A percentile compares a stretch with the other conserved stretches of the same genome.
These are phyloP conservation scores for Dynastes grantii DNA, from an alignment of 2,888 invertebrate genomes.

Conservation along the genomic window DNA sequence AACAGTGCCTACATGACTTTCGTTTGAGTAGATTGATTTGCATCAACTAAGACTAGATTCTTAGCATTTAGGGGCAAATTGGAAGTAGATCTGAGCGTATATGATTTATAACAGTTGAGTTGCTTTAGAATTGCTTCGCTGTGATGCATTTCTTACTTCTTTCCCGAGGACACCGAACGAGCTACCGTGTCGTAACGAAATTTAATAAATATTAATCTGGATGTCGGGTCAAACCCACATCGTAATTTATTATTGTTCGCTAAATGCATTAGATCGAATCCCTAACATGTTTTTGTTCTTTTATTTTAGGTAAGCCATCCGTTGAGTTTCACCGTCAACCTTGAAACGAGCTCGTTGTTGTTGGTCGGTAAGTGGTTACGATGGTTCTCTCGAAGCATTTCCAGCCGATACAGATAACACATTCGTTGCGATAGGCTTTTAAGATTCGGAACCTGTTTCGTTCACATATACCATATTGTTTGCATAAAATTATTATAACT, in stretches of 20 bases:
- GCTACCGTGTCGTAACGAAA: conserved; percentile 40
- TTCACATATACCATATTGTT: too few relatives aligned
- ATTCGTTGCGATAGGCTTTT: too few relatives aligned
- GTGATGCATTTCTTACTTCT: conserved; percentile 39
- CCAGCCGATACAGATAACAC: too few relatives aligned
- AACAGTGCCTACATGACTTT: too few relatives aligned
- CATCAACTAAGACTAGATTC: too few relatives aligned
- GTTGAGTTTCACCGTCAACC: neutral
- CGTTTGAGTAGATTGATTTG: too few relatives aligned
- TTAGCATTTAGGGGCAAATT: neutral
- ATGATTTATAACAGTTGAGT: conserved; percentile 34
- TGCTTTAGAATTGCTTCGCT: conserved; percentile 35
- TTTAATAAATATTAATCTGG: conserved; percentile 42
- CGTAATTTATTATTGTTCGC: conserved; percentile 30
- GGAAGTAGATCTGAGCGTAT: neutral
- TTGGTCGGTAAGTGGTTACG: neutral
- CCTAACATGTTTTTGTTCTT: neutral
- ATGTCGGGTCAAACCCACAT: neutral
- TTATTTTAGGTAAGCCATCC: conserved; percentile 17
- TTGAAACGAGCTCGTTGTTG: neutral
- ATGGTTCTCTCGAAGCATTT: neutral
- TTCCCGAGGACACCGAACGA: conserved; percentile 21
- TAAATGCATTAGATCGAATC: conserved; percentile 28
- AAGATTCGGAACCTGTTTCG: too few relatives aligned
- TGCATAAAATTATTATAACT: too few relatives aligned